phyloP scores from a whole-genome alignment of 2,888 invertebrate species.

The Torymus auratus region DNA sequence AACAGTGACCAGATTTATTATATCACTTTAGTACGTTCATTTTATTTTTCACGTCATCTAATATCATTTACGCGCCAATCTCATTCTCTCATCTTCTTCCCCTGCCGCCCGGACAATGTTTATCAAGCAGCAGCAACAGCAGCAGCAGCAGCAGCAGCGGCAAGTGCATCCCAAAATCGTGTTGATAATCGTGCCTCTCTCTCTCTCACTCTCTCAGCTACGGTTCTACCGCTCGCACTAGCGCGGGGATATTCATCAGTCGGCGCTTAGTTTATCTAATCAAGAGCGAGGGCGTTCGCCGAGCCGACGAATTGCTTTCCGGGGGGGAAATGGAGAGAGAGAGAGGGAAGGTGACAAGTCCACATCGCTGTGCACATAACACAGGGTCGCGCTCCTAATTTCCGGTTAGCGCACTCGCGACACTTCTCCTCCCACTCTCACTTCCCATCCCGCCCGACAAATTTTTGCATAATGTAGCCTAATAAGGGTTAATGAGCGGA shows the following conservation, averaged over 20 bases:
- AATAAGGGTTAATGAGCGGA: conserved; percentile 72
- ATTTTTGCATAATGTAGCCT: conserved; percentile 72
- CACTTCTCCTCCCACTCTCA: neutral
- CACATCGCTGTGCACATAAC: too few species aligned
- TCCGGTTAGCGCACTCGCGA: conserved; percentile 62
- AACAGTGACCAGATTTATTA: too few species aligned
- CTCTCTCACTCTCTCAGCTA: neutral
- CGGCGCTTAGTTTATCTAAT: conserved; percentile 54
- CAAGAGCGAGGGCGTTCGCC: conserved; percentile 27
- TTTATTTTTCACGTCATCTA: too few species aligned
- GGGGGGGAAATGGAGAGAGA: too few species aligned
- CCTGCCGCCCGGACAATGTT: too few species aligned
- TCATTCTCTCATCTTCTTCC: too few species aligned
- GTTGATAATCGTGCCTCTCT: neutral
- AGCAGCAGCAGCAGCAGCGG: too few species aligned
- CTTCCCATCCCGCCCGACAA: conserved; percentile 60
- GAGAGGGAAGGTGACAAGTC: too few species aligned
- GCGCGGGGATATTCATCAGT: conserved; percentile 29
- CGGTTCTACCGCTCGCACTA: neutral
- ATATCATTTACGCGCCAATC: too few species aligned
- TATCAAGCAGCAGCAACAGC: too few species aligned
- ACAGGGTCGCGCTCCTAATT: conserved; percentile 60
- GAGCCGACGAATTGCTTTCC: conserved; percentile 22
- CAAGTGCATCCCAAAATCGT: too few species aligned
- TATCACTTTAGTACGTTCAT: too few species aligned